Evolutionary conservation across 2,797 vertebrate species (phyloP), one percentile per base, ranked within the genome.

Genomic region (Sparidentex hasta): DNA sequence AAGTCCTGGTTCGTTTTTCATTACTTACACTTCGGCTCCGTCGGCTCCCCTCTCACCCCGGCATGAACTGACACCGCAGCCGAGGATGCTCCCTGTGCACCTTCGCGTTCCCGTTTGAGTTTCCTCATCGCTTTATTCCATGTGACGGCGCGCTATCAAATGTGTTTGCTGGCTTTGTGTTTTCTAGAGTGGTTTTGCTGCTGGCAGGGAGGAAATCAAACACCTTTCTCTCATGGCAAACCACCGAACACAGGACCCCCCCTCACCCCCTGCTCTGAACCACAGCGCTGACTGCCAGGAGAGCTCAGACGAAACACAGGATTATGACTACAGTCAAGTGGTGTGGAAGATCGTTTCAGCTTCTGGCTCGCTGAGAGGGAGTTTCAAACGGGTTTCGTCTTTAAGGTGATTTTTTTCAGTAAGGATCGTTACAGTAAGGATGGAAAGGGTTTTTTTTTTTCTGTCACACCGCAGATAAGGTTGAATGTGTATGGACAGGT

Each of bases 191-290:
- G 13, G 65, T 61, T 62, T 20, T 59, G 81, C 69, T 77, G 79
- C 77, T 72, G 78, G 72, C 74, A 75, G 68, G 5, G 46, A 68
- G 69, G 85, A 75, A 81, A 88, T 88, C 82, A 86, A 84, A 87
- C 83, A 84, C 71, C 80, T 70, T 38, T 65, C 68, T 56, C 59
- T 87, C 47, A 65, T 43, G 41, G 71, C 61, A 81, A 83, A 81
- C 83, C 78, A 71, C 77, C 85, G 66, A 82, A 44, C 14, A 55
- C 56, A 59, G 55, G 51, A 69, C 1, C 29, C 29, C 9, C 55
- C 8, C 41, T 23, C 20, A 13, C 5, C 23, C 18, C 20, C 51
- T 4, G 33, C 17, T 72, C 66, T 66, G 57, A 80, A 54, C 66
- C 70, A 63, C 73, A 65, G 57, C 13, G 41, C 72, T 62, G 63